phyloP scores from a whole-genome alignment of 2,888 invertebrate species.

The Helleia helle region DNA sequence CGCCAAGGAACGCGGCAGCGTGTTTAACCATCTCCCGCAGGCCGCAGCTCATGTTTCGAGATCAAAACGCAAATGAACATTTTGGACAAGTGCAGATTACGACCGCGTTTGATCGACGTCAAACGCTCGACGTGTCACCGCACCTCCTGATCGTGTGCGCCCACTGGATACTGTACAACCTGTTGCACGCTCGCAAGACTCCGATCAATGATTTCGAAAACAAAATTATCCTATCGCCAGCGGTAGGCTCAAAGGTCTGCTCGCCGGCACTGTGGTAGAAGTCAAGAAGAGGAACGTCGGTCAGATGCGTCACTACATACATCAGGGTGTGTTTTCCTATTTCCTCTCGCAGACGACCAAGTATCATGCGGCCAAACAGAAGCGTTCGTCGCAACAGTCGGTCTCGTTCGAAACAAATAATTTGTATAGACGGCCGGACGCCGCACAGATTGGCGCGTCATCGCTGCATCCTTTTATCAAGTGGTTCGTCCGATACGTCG shows the following conservation, averaged over 20 bases:
- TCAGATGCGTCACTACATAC: not conserved
- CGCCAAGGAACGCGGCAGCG: no score
- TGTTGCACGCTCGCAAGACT: constrained; percentile 1
- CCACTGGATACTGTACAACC: no score
- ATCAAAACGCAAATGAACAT: constrained; percentile 1
- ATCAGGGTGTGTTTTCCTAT: not conserved
- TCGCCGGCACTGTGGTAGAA: constrained; percentile 1
- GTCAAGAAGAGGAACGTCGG: not conserved
- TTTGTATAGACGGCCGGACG: no score
- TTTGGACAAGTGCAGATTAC: not conserved
- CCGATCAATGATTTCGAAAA: constrained; percentile 4
- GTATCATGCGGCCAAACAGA: no score
- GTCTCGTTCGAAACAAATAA: no score
- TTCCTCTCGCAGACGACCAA: constrained; percentile 1
- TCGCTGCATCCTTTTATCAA: constrained; percentile 2
- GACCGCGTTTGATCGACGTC: constrained; percentile 1
- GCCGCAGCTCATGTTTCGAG: not conserved
- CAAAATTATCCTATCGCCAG: constrained; percentile 6
- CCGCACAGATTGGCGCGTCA: constrained; percentile 3
- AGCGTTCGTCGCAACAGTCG: no score
- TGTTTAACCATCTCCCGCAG: constrained; percentile 1
- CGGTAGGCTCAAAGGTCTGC: constrained; percentile 7
- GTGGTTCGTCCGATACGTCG: not conserved
- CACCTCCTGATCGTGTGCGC: constrained; percentile 1
- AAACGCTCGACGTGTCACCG: constrained; percentile 3